Conservation (phyloP, 1,140 invertebrate species). For the Ceratina japonica region DNA sequence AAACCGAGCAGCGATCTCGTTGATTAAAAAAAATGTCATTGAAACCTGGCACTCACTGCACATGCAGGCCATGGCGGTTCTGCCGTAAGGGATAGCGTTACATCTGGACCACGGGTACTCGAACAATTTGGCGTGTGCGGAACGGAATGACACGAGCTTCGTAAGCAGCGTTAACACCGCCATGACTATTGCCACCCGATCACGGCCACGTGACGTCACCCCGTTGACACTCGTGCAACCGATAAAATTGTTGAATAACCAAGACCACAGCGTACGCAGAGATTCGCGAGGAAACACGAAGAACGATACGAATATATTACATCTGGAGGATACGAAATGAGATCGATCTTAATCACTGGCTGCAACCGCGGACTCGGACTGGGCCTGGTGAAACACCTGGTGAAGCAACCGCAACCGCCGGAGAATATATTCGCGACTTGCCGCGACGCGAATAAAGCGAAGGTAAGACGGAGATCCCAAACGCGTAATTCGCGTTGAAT, state of each 20-base stretch:
- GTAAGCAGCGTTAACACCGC: slow-evolving; percentile 70
- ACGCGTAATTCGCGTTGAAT: neutral
- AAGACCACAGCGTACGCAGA: neutral
- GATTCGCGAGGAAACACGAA: neutral
- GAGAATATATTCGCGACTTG: slow-evolving; percentile 87
- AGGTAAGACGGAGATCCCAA: slow-evolving; percentile 77
- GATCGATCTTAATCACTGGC: slow-evolving; percentile 91
- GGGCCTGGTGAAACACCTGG: slow-evolving; percentile 87
- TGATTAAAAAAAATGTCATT: neutral
- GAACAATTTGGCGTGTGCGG: slow-evolving; percentile 58
- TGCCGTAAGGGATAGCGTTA: slow-evolving; percentile 41
- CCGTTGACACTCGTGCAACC: slow-evolving; percentile 15
- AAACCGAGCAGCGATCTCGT: neutral
- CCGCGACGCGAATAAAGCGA: slow-evolving; percentile 83
- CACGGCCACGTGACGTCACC: slow-evolving; percentile 55
- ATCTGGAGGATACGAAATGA: slow-evolving; percentile 79
- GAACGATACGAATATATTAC: neutral
- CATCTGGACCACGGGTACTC: slow-evolving; percentile 54
- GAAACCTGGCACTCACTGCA: slow-evolving; percentile 71
- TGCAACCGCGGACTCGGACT: slow-evolving; percentile 93
- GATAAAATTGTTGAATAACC: neutral
- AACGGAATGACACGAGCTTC: slow-evolving; percentile 64
- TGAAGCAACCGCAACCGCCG: slow-evolving; percentile 78
- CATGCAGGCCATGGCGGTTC: slow-evolving; percentile 62
- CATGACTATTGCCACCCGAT: slow-evolving; percentile 62